Base-by-base conservation (phyloP, 2,113 vertebrate species). In the Urocynchramus pylzowi region DNA sequence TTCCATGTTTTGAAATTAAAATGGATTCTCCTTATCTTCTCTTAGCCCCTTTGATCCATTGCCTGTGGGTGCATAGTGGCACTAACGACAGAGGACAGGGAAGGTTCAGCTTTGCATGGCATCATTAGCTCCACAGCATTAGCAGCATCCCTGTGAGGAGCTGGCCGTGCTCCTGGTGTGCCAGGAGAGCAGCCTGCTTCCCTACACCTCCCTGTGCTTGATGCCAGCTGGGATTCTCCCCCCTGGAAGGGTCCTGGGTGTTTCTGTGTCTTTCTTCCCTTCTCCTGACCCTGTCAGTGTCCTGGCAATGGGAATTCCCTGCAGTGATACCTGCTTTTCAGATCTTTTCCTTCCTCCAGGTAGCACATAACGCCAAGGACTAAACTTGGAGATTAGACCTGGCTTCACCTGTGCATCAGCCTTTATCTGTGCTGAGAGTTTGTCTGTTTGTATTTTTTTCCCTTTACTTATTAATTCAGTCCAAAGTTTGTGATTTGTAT, bases 11-110 rank as follows among this genome's bases (percentile, higher is more conserved):
- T 96, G 96, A 93, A 94, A 90, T 97, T 91, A 96, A 96, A 97
- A 98, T 97, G 96, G 96, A 86, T 97, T 97, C 95, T 93, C 95
- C 97, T 97, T 97, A 97, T 97, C 97, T 96, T 63, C 12, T 95
- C 85, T 30, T 89, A 92, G 90, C 91, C 93, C 63, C 82, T 96
- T 97, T 97, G 97, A 98, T 97, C 97, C 92, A 37, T 95, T 94
- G 93, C 97, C 96, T 86, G 67, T 94, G 74, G 94, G 83, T 96
- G 88, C 94, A 9, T 63, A 85, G 95, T 75, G 30, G 95, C 93
- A 89, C 96, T 95, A 67, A 91, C 52, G 67, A 90, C 93, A 93
- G 96, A 96, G 97, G 94, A 93, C 0, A 4, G 78, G 78, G 89
- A 97, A 88, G 90, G 93, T 81, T 71, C 90, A 87, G 95, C 96